These are phyloP conservation scores for Thaleichthys pacificus DNA, from an alignment of 2,797 vertebrate species.

Conservation along the genomic window DNA sequence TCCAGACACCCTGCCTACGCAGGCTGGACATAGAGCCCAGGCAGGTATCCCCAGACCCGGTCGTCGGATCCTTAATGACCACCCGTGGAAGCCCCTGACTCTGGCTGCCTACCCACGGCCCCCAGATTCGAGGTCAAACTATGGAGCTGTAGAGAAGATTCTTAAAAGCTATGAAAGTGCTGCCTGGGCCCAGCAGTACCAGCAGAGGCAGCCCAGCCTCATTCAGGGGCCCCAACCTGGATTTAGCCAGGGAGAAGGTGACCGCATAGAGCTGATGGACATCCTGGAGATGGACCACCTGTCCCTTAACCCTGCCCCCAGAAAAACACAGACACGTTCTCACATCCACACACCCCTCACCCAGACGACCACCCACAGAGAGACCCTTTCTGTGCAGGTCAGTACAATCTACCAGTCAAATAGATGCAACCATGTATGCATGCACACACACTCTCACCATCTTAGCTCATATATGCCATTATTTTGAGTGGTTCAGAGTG, in stretches of 20 bases:
- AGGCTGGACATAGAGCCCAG: constrained; percentile 37
- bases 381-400: constrained; percentile 70
- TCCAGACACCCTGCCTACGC: constrained; percentile 14
- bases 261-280: constrained; percentile 74
- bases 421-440: background rate
- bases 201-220: constrained; percentile 36
- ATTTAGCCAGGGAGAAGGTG: constrained; percentile 59
- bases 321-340: constrained; percentile 31
- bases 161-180: constrained; percentile 88
- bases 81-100: constrained; percentile 89
- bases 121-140: constrained; percentile 92
- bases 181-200: constrained; percentile 65
- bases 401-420: constrained; percentile 48
- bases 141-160: constrained; percentile 91
- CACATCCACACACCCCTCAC: constrained; percentile 45
- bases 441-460: background rate
- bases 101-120: constrained; percentile 90
- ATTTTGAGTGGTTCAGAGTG: constrained; percentile 9
- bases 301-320: constrained; percentile 47
- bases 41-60: constrained; percentile 45
- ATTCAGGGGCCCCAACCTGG: no score
- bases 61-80: constrained; percentile 69
- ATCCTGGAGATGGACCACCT: constrained; percentile 76
- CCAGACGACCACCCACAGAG: constrained; percentile 52
- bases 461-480: background rate